These are phyloP conservation scores for Cyclophora albipunctata DNA, from an alignment of 2,888 invertebrate species.

Conservation along the genomic window DNA sequence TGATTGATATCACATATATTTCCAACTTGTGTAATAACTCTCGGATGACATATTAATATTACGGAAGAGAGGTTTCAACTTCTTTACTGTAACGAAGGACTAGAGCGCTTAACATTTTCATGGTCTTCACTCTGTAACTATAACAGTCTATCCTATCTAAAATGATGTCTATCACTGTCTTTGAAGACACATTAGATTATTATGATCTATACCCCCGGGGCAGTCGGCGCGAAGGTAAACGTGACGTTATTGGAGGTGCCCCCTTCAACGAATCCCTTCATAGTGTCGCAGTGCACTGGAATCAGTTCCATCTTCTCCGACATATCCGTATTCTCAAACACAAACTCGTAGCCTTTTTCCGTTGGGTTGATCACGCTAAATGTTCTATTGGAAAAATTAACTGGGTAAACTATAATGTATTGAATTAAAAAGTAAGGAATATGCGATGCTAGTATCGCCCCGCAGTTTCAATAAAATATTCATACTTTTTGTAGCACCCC, in stretches of 20 bases:
- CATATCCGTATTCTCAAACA: constrained; percentile 68
- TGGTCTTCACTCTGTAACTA: too few species aligned
- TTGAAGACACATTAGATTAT: too few species aligned
- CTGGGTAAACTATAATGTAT: neutral
- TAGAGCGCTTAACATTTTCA: too few species aligned
- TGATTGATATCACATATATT: too few species aligned
- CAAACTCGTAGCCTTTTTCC: constrained; percentile 73
- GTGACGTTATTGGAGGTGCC: constrained; percentile 76
- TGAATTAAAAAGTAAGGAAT: neutral
- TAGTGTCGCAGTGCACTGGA: constrained; percentile 75
- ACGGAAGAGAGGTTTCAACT: too few species aligned
- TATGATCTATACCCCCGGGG: constrained; percentile 56
- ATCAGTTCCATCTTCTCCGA: constrained; percentile 56
- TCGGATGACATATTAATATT: too few species aligned
- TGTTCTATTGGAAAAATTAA: constrained; percentile 49
- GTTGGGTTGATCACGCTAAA: constrained; percentile 82
- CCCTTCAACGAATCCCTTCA: constrained; percentile 75
- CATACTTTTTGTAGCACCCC: constrained; percentile 71
- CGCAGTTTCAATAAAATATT: neutral
- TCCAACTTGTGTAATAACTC: too few species aligned
- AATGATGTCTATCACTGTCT: too few species aligned
- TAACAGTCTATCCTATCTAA: too few species aligned
- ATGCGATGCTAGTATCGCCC: neutral
- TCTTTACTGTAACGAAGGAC: too few species aligned
- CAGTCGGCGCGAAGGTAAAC: constrained; percentile 79